Evolutionary conservation across 2,888 invertebrate species (phyloP), one percentile per base, ranked within the genome.

Genomic region (Meghimatium bilineatum): DNA sequence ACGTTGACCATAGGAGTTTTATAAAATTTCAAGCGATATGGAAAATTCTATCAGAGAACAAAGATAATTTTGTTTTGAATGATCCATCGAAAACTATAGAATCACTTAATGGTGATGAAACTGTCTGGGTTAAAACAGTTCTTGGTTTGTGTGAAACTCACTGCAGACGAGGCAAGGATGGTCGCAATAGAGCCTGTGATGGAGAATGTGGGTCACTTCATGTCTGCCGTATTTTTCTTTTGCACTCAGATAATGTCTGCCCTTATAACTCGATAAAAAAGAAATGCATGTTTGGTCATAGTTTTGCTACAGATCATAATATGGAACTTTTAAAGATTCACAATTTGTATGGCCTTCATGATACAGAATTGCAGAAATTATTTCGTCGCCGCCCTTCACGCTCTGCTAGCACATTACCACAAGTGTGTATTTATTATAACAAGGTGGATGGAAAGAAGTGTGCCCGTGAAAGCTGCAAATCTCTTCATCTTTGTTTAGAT

Each of bases 271-370:
- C 0, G 0, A 69, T 78, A 20, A 87, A 85, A 14, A 85, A 84
- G 14, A 75, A 56, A 12, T 89, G 89, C 83, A n/a, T n/a, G n/a
- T n/a, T n/a, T n/a, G n/a, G n/a, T n/a, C n/a, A n/a, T n/a, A n/a
- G n/a, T n/a, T n/a, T 89, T 20, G 88, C 86, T 32, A 86, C 88
- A 17, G 34, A 84, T 5, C 89, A 89, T 63, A 89, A 89, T 60
- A 86, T 79, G 38, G 10, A 49, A 23, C 69, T 88, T 20, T 79
- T 88, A 32, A 52, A 82, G 36, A 82, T 86, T 36, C 80, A 89
- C 80, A 82, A 84, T 36, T 38, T 89, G 10, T 86, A 87, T 72
- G 82, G 84, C 34, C 67, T 88, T 23, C 38, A 63, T 49, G 83
- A 86, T 17, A 69, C 76, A 17, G 87, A 88, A 34, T 69, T 89